Evolutionary conservation across 2,113 vertebrate genomes (phyloP).

Genomic region (Colaptes auratus): DNA sequence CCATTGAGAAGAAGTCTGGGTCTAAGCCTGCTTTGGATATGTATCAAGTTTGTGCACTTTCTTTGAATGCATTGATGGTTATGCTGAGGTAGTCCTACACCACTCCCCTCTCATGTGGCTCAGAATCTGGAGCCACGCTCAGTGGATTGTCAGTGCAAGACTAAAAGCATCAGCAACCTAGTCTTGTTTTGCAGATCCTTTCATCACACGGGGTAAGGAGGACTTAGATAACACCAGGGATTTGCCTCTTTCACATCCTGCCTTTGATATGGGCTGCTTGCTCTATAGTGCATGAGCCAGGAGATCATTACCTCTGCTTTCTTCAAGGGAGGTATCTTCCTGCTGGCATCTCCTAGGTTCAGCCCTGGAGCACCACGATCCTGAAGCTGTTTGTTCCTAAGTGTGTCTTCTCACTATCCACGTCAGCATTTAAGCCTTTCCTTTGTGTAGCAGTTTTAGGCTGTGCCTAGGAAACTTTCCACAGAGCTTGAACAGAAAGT

Average conservation of each 20-base stretch:
- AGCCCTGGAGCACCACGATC: not conserved
- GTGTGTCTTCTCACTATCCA: not conserved
- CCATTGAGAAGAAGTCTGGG: not conserved
- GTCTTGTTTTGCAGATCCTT: not conserved
- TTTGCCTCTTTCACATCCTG: not conserved
- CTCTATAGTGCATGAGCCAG: not conserved
- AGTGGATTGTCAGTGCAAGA: not conserved
- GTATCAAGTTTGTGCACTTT: not conserved
- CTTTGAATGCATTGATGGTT: not conserved
- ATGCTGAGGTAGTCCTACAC: not conserved
- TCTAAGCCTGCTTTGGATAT: not conserved
- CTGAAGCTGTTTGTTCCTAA: not conserved
- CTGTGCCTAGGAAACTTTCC: too few relatives aligned
- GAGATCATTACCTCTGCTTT: not conserved
- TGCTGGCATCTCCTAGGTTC: not conserved
- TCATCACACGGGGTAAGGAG: too few relatives aligned
- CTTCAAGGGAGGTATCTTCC: not conserved
- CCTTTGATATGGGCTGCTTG: accelerated
- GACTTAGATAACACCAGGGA: too few relatives aligned
- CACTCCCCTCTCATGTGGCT: accelerated
- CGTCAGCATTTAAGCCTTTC: not conserved
- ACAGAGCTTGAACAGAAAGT: too few relatives aligned
- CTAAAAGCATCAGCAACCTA: not conserved
- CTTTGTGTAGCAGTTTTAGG: not conserved
- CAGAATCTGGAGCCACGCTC: accelerated